Percentiles rank a stretch among this genome's conserved stretches.
Evolutionary conservation across 2,888 invertebrate genomes (phyloP).

Genomic region (Pyrocoelia pectoralis): DNA sequence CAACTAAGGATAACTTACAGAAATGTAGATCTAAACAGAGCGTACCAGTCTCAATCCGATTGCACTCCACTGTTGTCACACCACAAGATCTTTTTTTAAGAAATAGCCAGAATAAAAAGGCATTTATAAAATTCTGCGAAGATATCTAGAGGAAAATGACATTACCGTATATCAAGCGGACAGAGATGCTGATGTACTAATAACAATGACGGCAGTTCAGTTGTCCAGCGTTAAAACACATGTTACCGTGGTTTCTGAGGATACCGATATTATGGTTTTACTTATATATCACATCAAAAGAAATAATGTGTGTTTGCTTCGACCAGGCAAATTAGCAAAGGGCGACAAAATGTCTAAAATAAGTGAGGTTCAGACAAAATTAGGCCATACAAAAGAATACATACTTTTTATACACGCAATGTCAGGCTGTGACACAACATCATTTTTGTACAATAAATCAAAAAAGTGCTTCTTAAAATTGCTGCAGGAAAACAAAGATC

Average conservation of each 20-base stretch:
- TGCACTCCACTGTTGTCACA: neutral
- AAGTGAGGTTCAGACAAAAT: neutral
- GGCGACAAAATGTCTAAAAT: neutral
- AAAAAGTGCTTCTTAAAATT: neutral
- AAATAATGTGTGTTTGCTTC: neutral
- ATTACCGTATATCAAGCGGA: neutral
- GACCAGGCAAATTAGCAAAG: neutral
- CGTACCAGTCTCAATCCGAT: neutral
- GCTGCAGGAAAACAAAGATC: neutral
- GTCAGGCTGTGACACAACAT: neutral
- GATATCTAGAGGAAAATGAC: neutral
- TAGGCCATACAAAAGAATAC: neutral
- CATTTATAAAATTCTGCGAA: neutral
- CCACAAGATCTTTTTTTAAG: neutral
- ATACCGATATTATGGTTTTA: neutral
- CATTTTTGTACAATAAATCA: neutral
- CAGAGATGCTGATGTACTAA: neutral
- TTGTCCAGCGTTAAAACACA: neutral
- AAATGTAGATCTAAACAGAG: neutral
- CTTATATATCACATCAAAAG: neutral
- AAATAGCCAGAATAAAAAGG: neutral
- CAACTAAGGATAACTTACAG: neutral
- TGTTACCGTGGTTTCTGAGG: neutral
- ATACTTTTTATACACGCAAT: neutral
- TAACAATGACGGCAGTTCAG: neutral